These are phyloP conservation scores for Ophioderma brevispina DNA, from an alignment of 35 echinoderm and acorn worm species.

Conservation along the genomic window DNA sequence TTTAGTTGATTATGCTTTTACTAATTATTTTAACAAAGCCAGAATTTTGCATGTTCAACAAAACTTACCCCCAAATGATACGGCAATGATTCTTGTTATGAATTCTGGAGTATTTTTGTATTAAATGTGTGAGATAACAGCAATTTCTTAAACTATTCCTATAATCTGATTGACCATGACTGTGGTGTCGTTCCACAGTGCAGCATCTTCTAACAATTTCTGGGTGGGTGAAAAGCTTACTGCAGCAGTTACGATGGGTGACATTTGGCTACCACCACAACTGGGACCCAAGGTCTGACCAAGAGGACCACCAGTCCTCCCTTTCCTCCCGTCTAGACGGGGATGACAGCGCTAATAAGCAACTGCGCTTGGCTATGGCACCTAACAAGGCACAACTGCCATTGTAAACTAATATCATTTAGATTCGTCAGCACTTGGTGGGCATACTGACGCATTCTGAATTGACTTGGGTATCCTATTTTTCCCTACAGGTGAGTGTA, in stretches of 20 bases:
- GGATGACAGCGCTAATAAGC: constrained; percentile 62
- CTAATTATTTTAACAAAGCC: no score
- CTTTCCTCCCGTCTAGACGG: constrained; percentile 62
- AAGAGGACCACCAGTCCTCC: constrained; percentile 35
- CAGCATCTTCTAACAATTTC: not conserved
- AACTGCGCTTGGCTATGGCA: constrained; percentile 54
- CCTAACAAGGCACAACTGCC: constrained; percentile 64
- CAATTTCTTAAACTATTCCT: no score
- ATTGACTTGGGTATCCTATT: constrained; percentile 80
- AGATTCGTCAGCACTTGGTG: constrained; percentile 86
- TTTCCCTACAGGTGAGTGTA: constrained; percentile 97
- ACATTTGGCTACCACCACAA: constrained; percentile 96
- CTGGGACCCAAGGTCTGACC: constrained; percentile 78
- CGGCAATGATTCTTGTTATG: no score
- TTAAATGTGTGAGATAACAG: no score
- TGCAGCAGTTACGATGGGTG: constrained; percentile 85
- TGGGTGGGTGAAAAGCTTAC: constrained; percentile 24
- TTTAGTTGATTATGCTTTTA: no score
- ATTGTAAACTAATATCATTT: constrained; percentile 95
- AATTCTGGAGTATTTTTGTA: no score
- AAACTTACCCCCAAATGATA: no score
- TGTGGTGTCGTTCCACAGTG: no score
- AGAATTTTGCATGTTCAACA: no score
- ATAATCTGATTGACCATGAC: no score
- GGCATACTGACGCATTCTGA: constrained; percentile 87